Conservation (phyloP, 1,140 invertebrate species). For the Atopsyche davidsoni region DNA sequence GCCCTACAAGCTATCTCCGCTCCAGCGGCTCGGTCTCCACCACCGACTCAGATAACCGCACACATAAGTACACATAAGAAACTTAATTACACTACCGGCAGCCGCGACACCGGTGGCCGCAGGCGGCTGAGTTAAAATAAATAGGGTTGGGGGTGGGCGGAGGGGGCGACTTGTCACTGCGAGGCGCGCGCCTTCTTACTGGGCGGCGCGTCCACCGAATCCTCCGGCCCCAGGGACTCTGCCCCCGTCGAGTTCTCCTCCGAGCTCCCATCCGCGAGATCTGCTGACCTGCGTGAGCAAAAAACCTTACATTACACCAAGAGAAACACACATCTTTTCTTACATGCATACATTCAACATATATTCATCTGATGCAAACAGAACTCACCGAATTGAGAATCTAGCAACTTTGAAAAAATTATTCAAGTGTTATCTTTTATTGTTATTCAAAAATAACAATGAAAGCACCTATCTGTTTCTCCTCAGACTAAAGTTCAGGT, state of each 20-base stretch:
- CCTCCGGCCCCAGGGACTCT: constrained; percentile 32
- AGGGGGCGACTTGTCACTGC: constrained; percentile 40
- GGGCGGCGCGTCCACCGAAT: constrained; percentile 32
- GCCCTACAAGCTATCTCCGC: constrained; percentile 13
- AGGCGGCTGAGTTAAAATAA: constrained; percentile 6
- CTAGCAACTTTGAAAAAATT: too few species aligned
- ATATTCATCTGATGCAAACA: too few species aligned
- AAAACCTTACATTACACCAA: too few species aligned
- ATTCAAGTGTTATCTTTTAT: too few species aligned
- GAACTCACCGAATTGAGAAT: too few species aligned
- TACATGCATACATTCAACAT: background rate
- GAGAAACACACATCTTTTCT: background rate
- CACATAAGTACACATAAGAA: too few species aligned
- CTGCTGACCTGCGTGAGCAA: constrained; percentile 38
- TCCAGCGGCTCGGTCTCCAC: background rate
- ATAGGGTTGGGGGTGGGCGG: too few species aligned
- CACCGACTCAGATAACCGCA: too few species aligned
- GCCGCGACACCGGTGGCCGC: constrained; percentile 15
- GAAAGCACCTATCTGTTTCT: too few species aligned
- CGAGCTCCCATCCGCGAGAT: constrained; percentile 41
- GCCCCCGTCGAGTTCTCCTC: constrained; percentile 47
- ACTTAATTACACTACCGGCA: too few species aligned
- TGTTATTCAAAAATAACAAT: too few species aligned
- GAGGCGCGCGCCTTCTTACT: constrained; percentile 45
- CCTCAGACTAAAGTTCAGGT: too few species aligned